A percentile compares a stretch with the other conserved stretches of the same genome.
Evolutionary conservation across 2,888 invertebrate species (phyloP).

Genomic region (Globia sparganii): DNA sequence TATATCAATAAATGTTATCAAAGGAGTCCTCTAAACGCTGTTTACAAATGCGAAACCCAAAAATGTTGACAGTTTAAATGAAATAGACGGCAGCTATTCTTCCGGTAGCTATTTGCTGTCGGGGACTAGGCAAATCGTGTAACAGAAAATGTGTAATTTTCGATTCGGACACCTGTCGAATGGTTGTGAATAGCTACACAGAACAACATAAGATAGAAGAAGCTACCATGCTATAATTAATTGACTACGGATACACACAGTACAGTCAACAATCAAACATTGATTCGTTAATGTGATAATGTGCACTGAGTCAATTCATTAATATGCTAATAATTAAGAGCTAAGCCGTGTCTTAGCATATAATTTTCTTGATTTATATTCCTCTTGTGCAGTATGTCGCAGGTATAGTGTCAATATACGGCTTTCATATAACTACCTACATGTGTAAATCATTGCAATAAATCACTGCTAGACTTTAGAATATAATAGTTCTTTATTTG

Average conservation of each 20-base stretch:
- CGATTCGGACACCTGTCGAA: too few species aligned
- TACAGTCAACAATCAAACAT: constrained; percentile 49
- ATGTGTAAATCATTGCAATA: neutral
- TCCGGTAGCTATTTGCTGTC: too few species aligned
- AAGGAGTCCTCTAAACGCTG: too few species aligned
- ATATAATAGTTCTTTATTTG: too few species aligned
- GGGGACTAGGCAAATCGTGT: too few species aligned
- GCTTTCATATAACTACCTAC: constrained; percentile 6
- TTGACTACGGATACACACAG: constrained; percentile 1
- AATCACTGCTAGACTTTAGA: neutral
- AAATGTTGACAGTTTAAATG: too few species aligned
- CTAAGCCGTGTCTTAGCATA: constrained; percentile 68
- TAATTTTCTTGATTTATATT: constrained; percentile 67
- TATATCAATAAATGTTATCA: too few species aligned
- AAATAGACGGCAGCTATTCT: too few species aligned
- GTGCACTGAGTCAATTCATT: constrained; percentile 65
- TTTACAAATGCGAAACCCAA: too few species aligned
- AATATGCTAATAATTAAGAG: constrained; percentile 70
- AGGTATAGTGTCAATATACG: constrained; percentile 38
- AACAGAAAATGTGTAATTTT: too few species aligned
- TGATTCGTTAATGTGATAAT: constrained; percentile 57
- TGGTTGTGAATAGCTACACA: neutral
- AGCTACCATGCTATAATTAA: constrained; percentile 13
- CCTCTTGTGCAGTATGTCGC: constrained; percentile 37
- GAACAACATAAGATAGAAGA: neutral